A percentile compares a stretch with the other conserved stretches of the same genome.
phyloP scores from a whole-genome alignment of 2,113 vertebrate species.

The Limanda limanda region DNA sequence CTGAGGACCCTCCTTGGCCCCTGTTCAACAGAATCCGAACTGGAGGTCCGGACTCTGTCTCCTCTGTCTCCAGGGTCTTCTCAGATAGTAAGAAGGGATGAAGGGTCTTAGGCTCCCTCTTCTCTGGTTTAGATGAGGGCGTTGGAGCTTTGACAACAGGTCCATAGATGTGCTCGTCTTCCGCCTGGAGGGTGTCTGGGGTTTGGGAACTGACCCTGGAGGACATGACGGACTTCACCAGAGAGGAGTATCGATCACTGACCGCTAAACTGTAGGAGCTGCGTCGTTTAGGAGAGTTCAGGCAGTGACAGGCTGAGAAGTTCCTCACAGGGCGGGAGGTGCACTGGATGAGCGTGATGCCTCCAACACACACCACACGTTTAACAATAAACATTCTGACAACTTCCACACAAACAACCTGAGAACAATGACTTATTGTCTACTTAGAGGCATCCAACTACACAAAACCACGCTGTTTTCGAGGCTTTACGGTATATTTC shows the following conservation, averaged over 20 bases:
- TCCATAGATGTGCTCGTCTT: conserved; percentile 87
- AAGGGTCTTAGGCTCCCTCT: conserved; percentile 70
- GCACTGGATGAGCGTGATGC: conserved; percentile 36
- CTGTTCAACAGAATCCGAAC: conserved; percentile 80
- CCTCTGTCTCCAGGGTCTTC: conserved; percentile 50
- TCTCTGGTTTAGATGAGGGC: conserved; percentile 34
- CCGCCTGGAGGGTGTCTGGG: conserved; percentile 83
- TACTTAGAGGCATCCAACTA: background rate
- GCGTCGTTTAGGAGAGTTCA: conserved; percentile 79
- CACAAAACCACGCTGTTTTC: background rate
- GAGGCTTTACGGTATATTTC: background rate
- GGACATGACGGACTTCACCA: conserved; percentile 87
- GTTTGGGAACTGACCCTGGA: conserved; percentile 82
- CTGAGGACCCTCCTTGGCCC: conserved; percentile 7
- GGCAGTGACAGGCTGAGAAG: conserved; percentile 77
- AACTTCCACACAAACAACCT: background rate
- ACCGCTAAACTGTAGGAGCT: conserved; percentile 87
- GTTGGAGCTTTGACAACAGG: conserved; percentile 78
- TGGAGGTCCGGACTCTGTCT: conserved; percentile 63
- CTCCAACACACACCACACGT: conserved; percentile 36
- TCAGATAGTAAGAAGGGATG: conserved; percentile 83
- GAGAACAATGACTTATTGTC: background rate
- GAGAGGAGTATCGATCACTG: conserved; percentile 86
- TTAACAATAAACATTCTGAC: conserved; percentile 68
- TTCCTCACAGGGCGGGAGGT: conserved; percentile 27